Base-by-base conservation (phyloP, 2,888 invertebrate genomes). In the Pandemis heparana region DNA sequence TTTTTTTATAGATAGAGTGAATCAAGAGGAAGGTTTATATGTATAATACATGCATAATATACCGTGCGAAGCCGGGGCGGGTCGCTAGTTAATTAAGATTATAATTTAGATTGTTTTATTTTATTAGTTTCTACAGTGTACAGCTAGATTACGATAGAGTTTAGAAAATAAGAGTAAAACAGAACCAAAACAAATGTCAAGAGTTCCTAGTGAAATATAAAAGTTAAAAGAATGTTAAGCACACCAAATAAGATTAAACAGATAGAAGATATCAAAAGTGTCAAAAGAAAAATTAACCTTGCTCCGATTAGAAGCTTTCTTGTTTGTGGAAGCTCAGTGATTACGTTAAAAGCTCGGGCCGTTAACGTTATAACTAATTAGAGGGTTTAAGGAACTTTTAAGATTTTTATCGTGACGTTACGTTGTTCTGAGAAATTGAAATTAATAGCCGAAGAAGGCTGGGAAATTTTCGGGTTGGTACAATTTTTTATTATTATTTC, bases 331-430 rank as follows among this genome's bases (percentile, higher is more conserved):
- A 67, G 65, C 71, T 51, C 65, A 23, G 72, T 70, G 60, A 69
- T 65, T 69, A 53, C 59, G 65, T 69, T 72, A 75, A 75, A 66
- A 69, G 74, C 74, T 23, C n/a, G 32, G 46, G 68, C 63, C 56
- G 48, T 68, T 63, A 63, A 46, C 67, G 46, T 46, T 60, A 68
- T 71, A 56, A 60, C 60, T 72, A 72, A 74, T 74, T 74, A 70
- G 60, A 39, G 43, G 43, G 59, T 32, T 66, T 61, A 65, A 72
- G 69, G 56, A 70, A 70, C 75, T 73, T 53, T 56, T 43, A 62
- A 73, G 75, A 75, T 75, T 70, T 51, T 73, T 70, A 75, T 75
- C 75, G 46, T 16, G 66, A 66, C 67, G 64, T 41, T 70, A 41
- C 61, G 61, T 64, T 56, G 62, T 68, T 69, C 68, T 56, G 14